Evolutionary conservation across 1,140 invertebrate species (phyloP), one percentile per base, ranked within the genome.

Genomic region (Conopomorpha cramerella): DNA sequence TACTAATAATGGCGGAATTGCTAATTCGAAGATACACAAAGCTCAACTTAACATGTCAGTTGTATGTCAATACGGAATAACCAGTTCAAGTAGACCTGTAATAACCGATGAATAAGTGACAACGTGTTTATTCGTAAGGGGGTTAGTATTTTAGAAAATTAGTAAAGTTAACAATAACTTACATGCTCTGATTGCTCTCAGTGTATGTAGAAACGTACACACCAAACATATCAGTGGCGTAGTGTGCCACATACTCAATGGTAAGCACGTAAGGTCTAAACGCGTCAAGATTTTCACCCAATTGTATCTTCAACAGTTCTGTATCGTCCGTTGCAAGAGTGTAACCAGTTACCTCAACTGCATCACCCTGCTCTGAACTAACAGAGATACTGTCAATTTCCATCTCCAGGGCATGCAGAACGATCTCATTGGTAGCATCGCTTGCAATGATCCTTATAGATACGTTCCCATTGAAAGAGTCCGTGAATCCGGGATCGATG

Each of bases 401-500:
- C 43, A 71, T 59, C 6, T 51, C 61, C 63, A 73, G 73, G 7
- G 77, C 74, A 41, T 84, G 82, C 2, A 84, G 38, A 8, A 78
- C 70, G 27, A 84, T 81, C 27, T 67, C 49, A 19, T 64, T 50
- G 0, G 77, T 81, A 2, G 49, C 46, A 0, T 46, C 34, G 6
- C 50, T 39, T 8, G 77, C 64, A 8, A 62, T 34, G 13, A 84
- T 51, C 33, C 74, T 62, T 28, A 89, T 87, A 11, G 57, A 68
- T 1, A 86, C 84, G 17, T 64, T 65, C 15, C 87, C 87, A 26
- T 42, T 62, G 57, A 87, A 89, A 14, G 49, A 64, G 2, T 61
- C 60, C 0, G 64, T 73, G 17, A 68, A 56, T 34, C 78, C 68
- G 8, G 88, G 77, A 41, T 87, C 76, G 1, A 85, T 81, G 51